These are phyloP conservation scores for Drosophila sordidula DNA, from an alignment of 2,888 invertebrate genomes.

Conservation along the genomic window DNA sequence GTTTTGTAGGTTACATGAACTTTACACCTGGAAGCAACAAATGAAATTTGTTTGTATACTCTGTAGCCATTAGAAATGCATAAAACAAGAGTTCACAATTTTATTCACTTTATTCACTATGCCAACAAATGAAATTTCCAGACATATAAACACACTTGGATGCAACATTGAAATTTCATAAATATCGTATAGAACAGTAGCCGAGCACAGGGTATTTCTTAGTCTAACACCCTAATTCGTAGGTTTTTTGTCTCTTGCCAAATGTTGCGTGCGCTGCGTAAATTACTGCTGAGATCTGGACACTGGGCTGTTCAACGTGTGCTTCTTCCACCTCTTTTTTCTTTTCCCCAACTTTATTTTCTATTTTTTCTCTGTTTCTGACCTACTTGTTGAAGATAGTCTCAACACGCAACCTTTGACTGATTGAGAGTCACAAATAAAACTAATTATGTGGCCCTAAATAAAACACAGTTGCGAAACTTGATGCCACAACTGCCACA, in stretches of 20 bases:
- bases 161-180: too few species aligned
- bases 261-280: conserved; percentile 63
- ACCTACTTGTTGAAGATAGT: conserved; percentile 61
- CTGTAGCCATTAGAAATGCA: neutral
- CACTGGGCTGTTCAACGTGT: conserved; percentile 17
- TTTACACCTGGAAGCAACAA: conserved; percentile 56
- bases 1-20: conserved; percentile 19
- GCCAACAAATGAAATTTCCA: too few species aligned
- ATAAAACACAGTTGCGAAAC: conserved; percentile 41
- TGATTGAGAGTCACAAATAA: conserved; percentile 64
- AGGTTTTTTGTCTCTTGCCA: conserved; percentile 21
- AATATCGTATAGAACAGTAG: too few species aligned
- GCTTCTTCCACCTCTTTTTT: neutral
- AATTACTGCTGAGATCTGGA: conserved; percentile 59
- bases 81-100: neutral
- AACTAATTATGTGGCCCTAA: conserved; percentile 56
- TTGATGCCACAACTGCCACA: conserved; percentile 16
- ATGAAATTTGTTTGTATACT: conserved; percentile 45
- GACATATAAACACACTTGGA: too few species aligned
- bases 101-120: too few species aligned
- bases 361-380: conserved; percentile 29
- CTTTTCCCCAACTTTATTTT: conserved; percentile 1
- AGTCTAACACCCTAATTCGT: neutral
- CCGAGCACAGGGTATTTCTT: neutral
- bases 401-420: conserved; percentile 60